Base-by-base conservation (phyloP, 1,140 invertebrate species). In the Neodiprion virginianus region DNA sequence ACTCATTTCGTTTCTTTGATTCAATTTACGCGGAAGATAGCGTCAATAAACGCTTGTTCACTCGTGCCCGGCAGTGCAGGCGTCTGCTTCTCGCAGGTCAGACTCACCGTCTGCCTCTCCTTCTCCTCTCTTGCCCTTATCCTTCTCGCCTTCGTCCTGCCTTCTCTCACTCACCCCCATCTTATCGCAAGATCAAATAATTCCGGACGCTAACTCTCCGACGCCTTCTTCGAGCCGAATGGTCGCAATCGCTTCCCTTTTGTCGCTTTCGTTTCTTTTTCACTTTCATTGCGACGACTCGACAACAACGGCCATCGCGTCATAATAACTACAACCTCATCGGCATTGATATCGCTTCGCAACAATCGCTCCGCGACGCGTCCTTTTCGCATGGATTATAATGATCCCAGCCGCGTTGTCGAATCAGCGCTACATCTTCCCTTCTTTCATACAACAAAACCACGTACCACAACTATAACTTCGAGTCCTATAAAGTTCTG, bases 1-100 rank as follows among this genome's bases (percentile, higher is more conserved):
- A 50, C 76, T 80, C 73, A 82, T 80, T 79, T 82, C 78, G 78
- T 75, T 81, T 78, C 77, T 86, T 86, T 87, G 82, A 87, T 87
- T 86, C 85, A 87, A 87, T 87, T 87, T 87, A 87, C 84, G 82
- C 83, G 81, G 78, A 77, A 83, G 81, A 84, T 80, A 80, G 81
- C 80, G 73, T 75, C 85, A 85, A 87, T 87, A 87, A 86, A 86
- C 80, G 79, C 80, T 71, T 71, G 48, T 48, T 66, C 28, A 50
- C 14, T 5, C 68, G 14, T 61, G 28, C 50, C 72, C 48, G 8
- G 67, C 74, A 79, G 73, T 78, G 79, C 81, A 73, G 71, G 74
- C 73, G 73, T 69, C 68, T 61, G 76, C 28, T 40, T 75, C 77
- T 80, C 80, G 77, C 72, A 82, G 80, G 78, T 78, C 80, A 77